These are phyloP conservation scores for Podocnemis expansa DNA, from an alignment of 2,113 vertebrate genomes.

Conservation along the genomic window DNA sequence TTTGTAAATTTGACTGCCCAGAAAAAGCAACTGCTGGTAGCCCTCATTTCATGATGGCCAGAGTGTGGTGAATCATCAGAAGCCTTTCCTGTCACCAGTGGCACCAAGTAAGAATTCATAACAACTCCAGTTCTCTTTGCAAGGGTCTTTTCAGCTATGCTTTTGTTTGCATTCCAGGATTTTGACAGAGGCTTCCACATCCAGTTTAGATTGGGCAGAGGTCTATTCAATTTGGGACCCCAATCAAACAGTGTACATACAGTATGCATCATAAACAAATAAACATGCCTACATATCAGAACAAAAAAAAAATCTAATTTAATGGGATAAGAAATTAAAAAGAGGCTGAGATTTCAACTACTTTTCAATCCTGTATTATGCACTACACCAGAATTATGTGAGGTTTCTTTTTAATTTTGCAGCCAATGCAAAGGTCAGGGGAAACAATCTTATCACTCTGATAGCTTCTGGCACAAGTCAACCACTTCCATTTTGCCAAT, in stretches of 20 bases:
- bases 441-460: constrained; percentile 24
- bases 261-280: neutral
- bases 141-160: no score
- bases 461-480: neutral
- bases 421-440: neutral
- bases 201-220: no score
- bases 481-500: neutral
- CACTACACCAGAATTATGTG: neutral
- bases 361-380: neutral
- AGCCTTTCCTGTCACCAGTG: no score
- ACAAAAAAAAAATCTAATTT: neutral
- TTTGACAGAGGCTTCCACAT: no score
- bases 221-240: no score
- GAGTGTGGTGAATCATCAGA: no score
- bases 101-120: no score
- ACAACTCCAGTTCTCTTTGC: no score
- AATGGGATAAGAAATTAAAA: neutral
- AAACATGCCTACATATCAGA: neutral
- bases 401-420: neutral
- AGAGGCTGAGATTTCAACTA: neutral
- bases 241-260: neutral
- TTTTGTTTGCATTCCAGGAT: no score
- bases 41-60: no score
- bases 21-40: no score
- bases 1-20: no score